Base-by-base conservation (phyloP, 2,797 vertebrate genomes). In the Gallinago nigripennis region DNA sequence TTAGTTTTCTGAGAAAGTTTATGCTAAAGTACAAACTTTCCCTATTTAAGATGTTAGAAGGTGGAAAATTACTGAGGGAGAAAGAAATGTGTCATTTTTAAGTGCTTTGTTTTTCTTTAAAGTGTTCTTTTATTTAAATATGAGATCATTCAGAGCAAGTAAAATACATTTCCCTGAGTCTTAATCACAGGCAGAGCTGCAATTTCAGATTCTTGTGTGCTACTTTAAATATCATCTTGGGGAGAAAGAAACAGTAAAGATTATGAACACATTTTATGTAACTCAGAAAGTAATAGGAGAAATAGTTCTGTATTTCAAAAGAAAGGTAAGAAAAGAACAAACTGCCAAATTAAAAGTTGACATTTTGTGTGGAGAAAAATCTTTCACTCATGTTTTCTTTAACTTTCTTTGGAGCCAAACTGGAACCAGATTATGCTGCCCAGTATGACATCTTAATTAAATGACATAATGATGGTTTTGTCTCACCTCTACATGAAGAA, bases 61-160 rank as follows among this genome's bases (percentile, higher is more conserved):
- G 78, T 90, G 80, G 86, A 65, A 97, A 96, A 88, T 78, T 93
- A 94, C 88, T 1, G 23, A 87, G 45, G n/a, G 41, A 95, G 50
- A 96, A 92, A 86, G 89, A 92, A 94, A 95, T 89, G 56, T 97
- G 86, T 86, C 90, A 96, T 88, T 95, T 94, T 90, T 76, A 94
- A 93, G 58, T 86, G 90, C 31, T 92, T 92, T 82, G 39, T 85
- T 92, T 96, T 92, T 82, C 64, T 68, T 82, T 85, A 70, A 83
- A 95, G 28, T 86, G 83, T 87, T 93, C 68, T 95, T 95, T 95
- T 95, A 95, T 93, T 96, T 93, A 94, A 93, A 95, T 88, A 92
- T 64, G 79, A 92, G 85, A 94, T 92, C 64, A 77, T 64, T 90
- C 41, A 68, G 61, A 91, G 31, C 69, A 82, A 88, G 75, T 68